phyloP scores from a whole-genome alignment of 2,113 vertebrate genomes.

The Pteropus alecto region DNA sequence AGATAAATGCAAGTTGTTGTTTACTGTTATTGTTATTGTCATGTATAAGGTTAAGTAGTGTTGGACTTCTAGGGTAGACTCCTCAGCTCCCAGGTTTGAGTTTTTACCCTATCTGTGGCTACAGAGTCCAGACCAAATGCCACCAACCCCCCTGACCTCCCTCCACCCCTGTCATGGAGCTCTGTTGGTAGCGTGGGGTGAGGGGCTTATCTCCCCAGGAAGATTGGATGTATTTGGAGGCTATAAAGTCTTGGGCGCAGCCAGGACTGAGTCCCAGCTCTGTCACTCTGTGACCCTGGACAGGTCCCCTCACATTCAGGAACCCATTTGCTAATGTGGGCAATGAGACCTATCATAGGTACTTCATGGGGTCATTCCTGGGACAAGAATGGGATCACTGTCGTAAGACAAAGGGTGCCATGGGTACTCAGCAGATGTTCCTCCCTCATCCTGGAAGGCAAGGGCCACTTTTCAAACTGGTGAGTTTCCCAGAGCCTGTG shows the following conservation, averaged over 20 bases:
- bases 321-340: neutral
- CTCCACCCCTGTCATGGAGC: neutral
- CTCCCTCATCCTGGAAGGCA: neutral
- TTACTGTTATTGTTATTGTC: neutral
- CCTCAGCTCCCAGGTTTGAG: neutral
- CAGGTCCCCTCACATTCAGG: neutral
- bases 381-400: neutral
- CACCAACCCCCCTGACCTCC: neutral
- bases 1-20: neutral
- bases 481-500: neutral
- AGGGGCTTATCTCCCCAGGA: neutral
- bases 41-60: neutral
- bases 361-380: neutral
- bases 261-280: neutral
- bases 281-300: neutral
- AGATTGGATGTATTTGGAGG: neutral
- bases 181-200: neutral
- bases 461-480: neutral
- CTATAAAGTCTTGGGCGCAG: neutral
- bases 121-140: neutral
- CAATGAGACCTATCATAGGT: neutral
- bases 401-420: fast-evolving
- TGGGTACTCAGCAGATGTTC: too few species aligned
- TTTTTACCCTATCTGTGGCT: neutral
- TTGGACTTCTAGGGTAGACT: neutral